These are phyloP conservation scores for Cephalotes varians DNA, from an alignment of 2,888 invertebrate genomes.

Conservation along the genomic window DNA sequence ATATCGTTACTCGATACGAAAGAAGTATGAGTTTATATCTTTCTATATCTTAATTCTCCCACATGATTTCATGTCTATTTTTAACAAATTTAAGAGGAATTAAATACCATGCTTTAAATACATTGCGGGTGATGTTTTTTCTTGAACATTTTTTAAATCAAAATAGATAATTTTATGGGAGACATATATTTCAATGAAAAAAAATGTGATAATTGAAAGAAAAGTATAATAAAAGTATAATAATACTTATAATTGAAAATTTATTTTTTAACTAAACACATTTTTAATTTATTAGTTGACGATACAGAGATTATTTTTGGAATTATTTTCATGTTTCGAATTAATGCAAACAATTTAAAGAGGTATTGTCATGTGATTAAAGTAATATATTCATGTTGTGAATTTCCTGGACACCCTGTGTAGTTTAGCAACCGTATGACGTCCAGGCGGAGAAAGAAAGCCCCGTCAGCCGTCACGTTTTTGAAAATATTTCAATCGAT, in stretches of 20 bases:
- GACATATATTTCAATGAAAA: neutral
- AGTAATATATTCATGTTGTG: neutral
- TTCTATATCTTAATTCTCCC: neutral
- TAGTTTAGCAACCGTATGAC: conserved; percentile 15
- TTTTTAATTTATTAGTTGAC: neutral
- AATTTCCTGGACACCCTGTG: conserved; percentile 13
- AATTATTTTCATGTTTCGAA: neutral
- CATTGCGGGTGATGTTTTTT: neutral
- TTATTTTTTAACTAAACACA: neutral
- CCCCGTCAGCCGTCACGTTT: conserved; percentile 21
- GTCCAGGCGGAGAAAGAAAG: conserved; percentile 34
- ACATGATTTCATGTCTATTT: neutral
- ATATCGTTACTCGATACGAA: neutral
- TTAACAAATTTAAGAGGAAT: neutral
- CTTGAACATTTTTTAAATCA: neutral
- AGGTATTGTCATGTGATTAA: neutral
- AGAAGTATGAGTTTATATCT: neutral
- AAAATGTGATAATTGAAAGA: neutral
- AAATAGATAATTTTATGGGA: neutral
- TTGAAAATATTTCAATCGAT: conserved; percentile 44
- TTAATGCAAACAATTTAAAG: neutral
- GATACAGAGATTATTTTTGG: neutral
- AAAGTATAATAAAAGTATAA: neutral
- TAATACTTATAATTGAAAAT: neutral
- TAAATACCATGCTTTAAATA: neutral